Conservation (phyloP, 2,888 invertebrate genomes). For the Dyspetes luteomarginatus region DNA sequence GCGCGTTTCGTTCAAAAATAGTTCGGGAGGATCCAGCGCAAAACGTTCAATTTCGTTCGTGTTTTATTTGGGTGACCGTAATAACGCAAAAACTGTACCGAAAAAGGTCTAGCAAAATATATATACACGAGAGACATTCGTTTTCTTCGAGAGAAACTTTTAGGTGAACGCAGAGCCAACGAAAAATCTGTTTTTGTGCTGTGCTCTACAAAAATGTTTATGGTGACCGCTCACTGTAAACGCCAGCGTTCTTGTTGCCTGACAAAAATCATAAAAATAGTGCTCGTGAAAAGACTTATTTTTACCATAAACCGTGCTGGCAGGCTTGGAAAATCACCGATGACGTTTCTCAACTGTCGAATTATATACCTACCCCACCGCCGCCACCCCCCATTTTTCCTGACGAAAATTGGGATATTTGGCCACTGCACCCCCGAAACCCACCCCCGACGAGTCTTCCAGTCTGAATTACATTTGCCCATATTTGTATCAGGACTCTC, state of each 20-base stretch:
- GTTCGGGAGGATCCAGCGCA: conserved; percentile 66
- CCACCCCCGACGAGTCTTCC: conserved; percentile 47
- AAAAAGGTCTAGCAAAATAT: conserved; percentile 68
- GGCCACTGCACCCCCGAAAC: not conserved
- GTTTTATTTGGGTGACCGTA: conserved; percentile 82
- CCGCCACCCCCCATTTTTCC: no score
- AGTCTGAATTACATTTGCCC: conserved; percentile 79
- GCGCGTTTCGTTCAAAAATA: conserved; percentile 77
- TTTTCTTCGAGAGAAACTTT: conserved; percentile 47
- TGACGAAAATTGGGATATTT: not conserved
- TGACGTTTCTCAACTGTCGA: no score
- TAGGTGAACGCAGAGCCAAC: conserved; percentile 52
- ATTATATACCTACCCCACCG: conserved; percentile 24
- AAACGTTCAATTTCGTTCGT: conserved; percentile 47
- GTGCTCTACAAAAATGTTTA: conserved; percentile 77
- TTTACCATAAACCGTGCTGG: conserved; percentile 73
- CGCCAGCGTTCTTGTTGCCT: conserved; percentile 47
- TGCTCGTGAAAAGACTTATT: conserved; percentile 72
- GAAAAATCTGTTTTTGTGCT: conserved; percentile 72
- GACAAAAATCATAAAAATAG: conserved; percentile 80
- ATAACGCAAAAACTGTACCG: conserved; percentile 81
- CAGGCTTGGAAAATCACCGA: conserved; percentile 11
- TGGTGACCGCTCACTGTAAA: conserved; percentile 66
- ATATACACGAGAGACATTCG: conserved; percentile 34
- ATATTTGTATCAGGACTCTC: conserved; percentile 76